phyloP scores from a whole-genome alignment of 2,797 vertebrate species.

The Chaetophractus vellerosus region DNA sequence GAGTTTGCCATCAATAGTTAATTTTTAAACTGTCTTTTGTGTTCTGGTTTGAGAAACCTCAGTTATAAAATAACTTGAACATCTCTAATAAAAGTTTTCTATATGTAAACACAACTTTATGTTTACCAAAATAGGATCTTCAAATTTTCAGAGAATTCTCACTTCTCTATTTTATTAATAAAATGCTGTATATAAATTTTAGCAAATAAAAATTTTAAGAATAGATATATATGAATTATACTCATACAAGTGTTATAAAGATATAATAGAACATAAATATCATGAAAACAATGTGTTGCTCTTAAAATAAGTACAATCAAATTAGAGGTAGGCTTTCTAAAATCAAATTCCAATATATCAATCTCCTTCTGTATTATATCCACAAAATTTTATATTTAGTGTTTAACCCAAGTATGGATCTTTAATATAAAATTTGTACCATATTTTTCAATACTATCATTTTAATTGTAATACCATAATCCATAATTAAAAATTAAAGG shows the following conservation, averaged over 20 bases:
- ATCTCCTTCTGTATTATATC: constrained; percentile 77
- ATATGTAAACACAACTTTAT: constrained; percentile 46
- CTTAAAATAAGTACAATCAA: constrained; percentile 85
- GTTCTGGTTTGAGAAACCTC: background rate
- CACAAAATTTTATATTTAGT: constrained; percentile 79
- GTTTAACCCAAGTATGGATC: constrained; percentile 70
- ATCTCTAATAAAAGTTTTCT: constrained; percentile 22
- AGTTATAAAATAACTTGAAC: constrained; percentile 48
- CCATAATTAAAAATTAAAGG: constrained; percentile 63
- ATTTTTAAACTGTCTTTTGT: constrained; percentile 43
- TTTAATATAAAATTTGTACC: constrained; percentile 77
- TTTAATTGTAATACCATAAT: constrained; percentile 84
- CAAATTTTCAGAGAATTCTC: constrained; percentile 63
- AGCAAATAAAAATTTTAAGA: constrained; percentile 69
- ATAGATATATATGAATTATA: constrained; percentile 46
- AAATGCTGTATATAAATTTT: constrained; percentile 85
- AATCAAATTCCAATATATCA: constrained; percentile 76
- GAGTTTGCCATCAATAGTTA: constrained; percentile 76
- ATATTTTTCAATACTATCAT: constrained; percentile 68
- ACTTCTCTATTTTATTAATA: constrained; percentile 67
- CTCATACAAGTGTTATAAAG: constrained; percentile 84
- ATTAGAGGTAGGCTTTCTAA: constrained; percentile 91
- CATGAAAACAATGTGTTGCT: constrained; percentile 83
- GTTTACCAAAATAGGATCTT: constrained; percentile 53
- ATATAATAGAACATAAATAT: constrained; percentile 66